These are phyloP conservation scores for Thymallus thymallus DNA, from an alignment of 2,113 vertebrate genomes.

Conservation along the genomic window DNA sequence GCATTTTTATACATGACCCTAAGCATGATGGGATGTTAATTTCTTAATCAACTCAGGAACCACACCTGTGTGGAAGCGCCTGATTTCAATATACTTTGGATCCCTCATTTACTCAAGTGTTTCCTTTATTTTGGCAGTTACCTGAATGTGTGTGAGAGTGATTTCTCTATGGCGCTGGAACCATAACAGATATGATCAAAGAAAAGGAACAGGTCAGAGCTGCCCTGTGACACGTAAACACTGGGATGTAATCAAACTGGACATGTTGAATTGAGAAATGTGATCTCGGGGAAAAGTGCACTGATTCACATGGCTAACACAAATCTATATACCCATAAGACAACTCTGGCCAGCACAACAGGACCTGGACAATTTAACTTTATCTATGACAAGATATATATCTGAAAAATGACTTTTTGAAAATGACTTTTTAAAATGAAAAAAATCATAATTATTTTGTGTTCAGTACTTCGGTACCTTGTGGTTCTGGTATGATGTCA, in stretches of 20 bases:
- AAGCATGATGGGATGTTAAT: too few species aligned
- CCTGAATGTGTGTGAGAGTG: neutral
- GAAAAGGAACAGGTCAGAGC: constrained; percentile 58
- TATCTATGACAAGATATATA: neutral
- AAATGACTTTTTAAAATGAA: neutral
- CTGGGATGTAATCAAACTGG: constrained; percentile 10
- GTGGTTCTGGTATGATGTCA: constrained; percentile 98
- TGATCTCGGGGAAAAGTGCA: neutral
- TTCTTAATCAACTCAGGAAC: too few species aligned
- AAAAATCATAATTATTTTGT: neutral
- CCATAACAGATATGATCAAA: constrained; percentile 58
- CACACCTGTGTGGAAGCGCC: neutral
- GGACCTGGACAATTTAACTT: too few species aligned
- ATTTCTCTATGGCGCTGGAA: constrained; percentile 41
- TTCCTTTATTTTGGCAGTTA: too few species aligned
- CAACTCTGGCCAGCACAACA: neutral
- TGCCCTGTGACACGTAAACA: neutral
- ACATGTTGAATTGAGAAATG: neutral
- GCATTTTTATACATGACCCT: too few species aligned
- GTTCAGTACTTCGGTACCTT: constrained; percentile 75
- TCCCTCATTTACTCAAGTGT: too few species aligned
- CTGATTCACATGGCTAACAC: constrained; percentile 1
- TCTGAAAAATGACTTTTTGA: neutral
- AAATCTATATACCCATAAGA: neutral
- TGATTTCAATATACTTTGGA: neutral